Evolutionary conservation across 2,113 vertebrate genomes (phyloP).

Genomic region (Zapus hudsonius): DNA sequence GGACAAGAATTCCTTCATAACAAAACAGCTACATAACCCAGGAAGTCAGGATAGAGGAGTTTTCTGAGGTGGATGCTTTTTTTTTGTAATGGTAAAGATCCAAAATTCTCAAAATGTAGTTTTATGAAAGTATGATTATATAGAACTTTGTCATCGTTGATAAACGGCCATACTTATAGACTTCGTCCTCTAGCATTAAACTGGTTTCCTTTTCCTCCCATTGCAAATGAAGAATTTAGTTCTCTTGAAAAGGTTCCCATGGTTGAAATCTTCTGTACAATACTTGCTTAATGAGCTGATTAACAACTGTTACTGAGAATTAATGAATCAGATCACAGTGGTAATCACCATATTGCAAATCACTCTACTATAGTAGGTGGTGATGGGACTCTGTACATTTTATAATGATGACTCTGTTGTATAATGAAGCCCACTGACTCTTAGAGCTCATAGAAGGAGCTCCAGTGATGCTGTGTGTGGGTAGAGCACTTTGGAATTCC

Average conservation of each 20-base stretch:
- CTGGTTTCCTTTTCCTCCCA: constrained; percentile 12
- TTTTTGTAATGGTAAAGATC: background rate
- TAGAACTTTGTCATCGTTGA: constrained; percentile 36
- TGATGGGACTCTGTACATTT: constrained; percentile 75
- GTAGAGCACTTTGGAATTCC: constrained; percentile 39
- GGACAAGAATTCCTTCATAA: background rate
- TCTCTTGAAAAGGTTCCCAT: constrained; percentile 82
- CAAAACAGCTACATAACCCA: background rate
- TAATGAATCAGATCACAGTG: constrained; percentile 88
- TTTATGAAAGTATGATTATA: constrained; percentile 22
- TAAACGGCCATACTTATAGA: constrained; percentile 6
- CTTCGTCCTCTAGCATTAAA: constrained; percentile 31
- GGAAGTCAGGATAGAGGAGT: background rate
- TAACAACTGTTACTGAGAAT: constrained; percentile 89
- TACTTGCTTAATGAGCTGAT: constrained; percentile 88
- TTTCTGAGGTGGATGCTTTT: background rate
- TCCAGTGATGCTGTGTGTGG: constrained; percentile 36
- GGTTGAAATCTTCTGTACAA: constrained; percentile 86
- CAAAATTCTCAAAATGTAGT: background rate
- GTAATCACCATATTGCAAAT: constrained; percentile 87
- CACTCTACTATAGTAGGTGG: constrained; percentile 84
- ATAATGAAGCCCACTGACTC: constrained; percentile 76
- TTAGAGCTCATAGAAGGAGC: constrained; percentile 66
- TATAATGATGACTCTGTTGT: constrained; percentile 78
- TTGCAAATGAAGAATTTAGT: constrained; percentile 79